phyloP scores from a whole-genome alignment of 2,797 vertebrate species.

The Brotula barbata region DNA sequence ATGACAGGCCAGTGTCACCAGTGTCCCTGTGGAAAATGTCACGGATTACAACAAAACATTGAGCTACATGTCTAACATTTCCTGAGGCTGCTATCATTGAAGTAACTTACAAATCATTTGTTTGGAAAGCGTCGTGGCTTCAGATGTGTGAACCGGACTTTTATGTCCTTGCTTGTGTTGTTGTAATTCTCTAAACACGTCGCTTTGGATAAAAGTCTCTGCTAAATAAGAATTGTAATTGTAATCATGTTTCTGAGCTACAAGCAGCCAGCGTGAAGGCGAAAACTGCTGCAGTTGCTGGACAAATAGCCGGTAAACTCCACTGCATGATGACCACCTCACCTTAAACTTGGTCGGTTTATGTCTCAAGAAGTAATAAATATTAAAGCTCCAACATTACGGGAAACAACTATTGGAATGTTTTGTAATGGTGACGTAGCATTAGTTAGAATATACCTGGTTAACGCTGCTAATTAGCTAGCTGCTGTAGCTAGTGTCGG shows the following conservation, averaged over 20 bases:
- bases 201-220: too few relatives aligned
- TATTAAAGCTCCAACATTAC: background rate
- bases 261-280: slow-evolving; percentile 2
- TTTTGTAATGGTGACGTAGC: background rate
- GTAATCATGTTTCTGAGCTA: background rate
- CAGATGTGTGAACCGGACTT: background rate
- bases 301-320: slow-evolving; percentile 42
- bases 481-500: slow-evolving; percentile 25
- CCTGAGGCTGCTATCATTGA: too few relatives aligned
- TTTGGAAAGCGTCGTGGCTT: too few relatives aligned
- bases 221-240: too few relatives aligned
- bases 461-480: slow-evolving; percentile 41
- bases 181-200: too few relatives aligned
- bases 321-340: background rate
- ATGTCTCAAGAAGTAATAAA: background rate
- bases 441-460: background rate
- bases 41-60: background rate
- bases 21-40: slow-evolving; percentile 36
- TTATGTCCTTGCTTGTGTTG: too few relatives aligned
- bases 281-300: slow-evolving; percentile 3
- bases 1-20: slow-evolving; percentile 67
- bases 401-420: background rate
- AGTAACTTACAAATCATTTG: too few relatives aligned
- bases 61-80: too few relatives aligned
- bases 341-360: too few relatives aligned